A percentile compares a stretch with the other conserved stretches of the same genome.
Evolutionary conservation across 2,113 vertebrate genomes (phyloP).

Genomic region (Hydrolagus affinis): DNA sequence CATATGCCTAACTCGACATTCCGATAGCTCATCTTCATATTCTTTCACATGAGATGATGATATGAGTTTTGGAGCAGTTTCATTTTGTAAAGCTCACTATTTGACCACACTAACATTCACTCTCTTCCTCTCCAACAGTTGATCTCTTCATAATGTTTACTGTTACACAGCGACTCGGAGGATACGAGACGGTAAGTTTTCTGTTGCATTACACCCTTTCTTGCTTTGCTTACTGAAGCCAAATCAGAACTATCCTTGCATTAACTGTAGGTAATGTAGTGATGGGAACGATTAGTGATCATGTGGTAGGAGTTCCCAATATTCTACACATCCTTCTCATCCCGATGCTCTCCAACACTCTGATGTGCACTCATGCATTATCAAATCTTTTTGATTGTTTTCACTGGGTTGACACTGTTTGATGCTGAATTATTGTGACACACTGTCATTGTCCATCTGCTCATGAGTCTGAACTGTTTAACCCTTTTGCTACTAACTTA

Average conservation of each 20-base stretch:
- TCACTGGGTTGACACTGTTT: not conserved
- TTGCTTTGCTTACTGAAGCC: not conserved
- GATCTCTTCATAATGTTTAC: constrained; percentile 66
- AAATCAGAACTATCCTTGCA: not conserved
- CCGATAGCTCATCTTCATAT: no score
- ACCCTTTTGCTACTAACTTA: no score
- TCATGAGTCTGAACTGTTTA: no score
- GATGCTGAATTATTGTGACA: not conserved
- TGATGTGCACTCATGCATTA: not conserved
- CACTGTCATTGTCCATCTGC: not conserved
- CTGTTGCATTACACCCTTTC: not conserved
- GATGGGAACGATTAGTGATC: not conserved
- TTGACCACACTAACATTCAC: not conserved
- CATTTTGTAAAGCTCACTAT: not conserved
- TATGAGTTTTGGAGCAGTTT: not conserved
- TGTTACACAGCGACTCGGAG: constrained; percentile 58
- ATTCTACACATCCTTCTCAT: not conserved
- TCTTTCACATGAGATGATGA: not conserved
- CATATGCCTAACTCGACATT: no score
- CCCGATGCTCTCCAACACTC: not conserved
- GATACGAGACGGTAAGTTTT: constrained; percentile 56
- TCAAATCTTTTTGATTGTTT: not conserved
- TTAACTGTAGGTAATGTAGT: not conserved
- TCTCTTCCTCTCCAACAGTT: constrained; percentile 45
- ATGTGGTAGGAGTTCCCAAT: not conserved